phyloP scores from a whole-genome alignment of 2,113 vertebrate species.

The Tragelaphus imberbis region DNA sequence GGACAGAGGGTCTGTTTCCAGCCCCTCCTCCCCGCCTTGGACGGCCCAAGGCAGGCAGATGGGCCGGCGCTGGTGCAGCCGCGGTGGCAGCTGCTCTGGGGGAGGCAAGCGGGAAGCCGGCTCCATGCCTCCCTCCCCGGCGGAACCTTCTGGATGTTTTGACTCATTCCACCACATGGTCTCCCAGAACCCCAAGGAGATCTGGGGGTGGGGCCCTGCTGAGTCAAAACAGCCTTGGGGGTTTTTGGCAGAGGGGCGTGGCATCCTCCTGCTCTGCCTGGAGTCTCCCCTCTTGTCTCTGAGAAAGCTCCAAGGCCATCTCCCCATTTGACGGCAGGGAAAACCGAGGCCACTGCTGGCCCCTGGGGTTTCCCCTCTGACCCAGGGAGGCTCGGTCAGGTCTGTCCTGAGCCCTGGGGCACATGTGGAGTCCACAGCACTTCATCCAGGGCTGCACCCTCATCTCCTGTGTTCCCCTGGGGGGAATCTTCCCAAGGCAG shows the following conservation, averaged over 20 bases:
- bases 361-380: neutral
- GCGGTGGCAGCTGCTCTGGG: slow-evolving; percentile 47
- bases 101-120: neutral
- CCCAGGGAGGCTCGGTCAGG: neutral
- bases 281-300: neutral
- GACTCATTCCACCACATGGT: slow-evolving; percentile 43
- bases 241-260: neutral
- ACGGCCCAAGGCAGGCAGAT: slow-evolving; percentile 48
- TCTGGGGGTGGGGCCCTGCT: neutral
- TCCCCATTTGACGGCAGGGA: neutral
- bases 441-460: neutral
- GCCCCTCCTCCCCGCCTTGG: neutral
- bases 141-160: slow-evolving; percentile 50
- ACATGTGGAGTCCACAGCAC: rapidly evolving
- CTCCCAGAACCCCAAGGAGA: neutral
- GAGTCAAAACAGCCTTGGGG: neutral
- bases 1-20: neutral
- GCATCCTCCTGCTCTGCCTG: neutral
- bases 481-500: neutral
- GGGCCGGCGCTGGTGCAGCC: slow-evolving; percentile 26
- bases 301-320: neutral
- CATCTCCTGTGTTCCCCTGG: neutral
- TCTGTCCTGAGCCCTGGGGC: neutral
- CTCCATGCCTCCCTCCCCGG: neutral
- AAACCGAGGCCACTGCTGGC: neutral